These are phyloP conservation scores for Trematomus loennbergii DNA, from an alignment of 2,113 vertebrate species.

Conservation along the genomic window DNA sequence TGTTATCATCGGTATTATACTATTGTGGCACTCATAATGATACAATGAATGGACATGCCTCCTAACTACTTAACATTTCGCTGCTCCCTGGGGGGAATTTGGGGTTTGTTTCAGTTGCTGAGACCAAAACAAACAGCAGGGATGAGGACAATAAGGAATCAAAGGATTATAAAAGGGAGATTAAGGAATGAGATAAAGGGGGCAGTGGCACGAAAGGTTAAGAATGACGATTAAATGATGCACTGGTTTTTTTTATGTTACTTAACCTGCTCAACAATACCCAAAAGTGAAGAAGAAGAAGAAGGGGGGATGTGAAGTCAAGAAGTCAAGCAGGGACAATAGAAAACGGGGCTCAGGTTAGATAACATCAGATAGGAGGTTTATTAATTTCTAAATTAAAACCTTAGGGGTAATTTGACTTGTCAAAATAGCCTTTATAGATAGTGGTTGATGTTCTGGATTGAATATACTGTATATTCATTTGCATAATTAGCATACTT, in stretches of 20 bases:
- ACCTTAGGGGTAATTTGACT: not conserved
- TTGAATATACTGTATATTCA: not conserved
- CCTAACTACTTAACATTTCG: no score
- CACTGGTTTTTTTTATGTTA: not conserved
- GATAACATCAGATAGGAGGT: constrained; percentile 13
- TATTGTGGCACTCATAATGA: no score
- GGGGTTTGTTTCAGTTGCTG: not conserved
- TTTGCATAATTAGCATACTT: not conserved
- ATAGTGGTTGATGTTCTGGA: not conserved
- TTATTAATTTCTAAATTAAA: constrained; percentile 25
- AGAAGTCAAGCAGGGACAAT: not conserved
- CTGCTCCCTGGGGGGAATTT: no score
- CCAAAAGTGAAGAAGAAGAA: not conserved
- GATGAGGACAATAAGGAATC: constrained; percentile 2
- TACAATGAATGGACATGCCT: no score
- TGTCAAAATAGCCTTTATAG: not conserved
- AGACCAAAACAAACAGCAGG: not conserved
- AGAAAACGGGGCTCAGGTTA: not conserved
- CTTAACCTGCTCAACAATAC: constrained; percentile 17
- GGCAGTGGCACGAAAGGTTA: constrained; percentile 19
- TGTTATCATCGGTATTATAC: no score
- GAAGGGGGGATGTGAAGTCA: not conserved
- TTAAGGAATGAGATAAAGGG: constrained; percentile 14
- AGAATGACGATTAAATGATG: constrained; percentile 37
- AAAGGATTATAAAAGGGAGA: constrained; percentile 20